A percentile compares a stretch with the other conserved stretches of the same genome.
These are phyloP conservation scores for Chauna torquata DNA, from an alignment of 2,113 vertebrate species.

Conservation along the genomic window DNA sequence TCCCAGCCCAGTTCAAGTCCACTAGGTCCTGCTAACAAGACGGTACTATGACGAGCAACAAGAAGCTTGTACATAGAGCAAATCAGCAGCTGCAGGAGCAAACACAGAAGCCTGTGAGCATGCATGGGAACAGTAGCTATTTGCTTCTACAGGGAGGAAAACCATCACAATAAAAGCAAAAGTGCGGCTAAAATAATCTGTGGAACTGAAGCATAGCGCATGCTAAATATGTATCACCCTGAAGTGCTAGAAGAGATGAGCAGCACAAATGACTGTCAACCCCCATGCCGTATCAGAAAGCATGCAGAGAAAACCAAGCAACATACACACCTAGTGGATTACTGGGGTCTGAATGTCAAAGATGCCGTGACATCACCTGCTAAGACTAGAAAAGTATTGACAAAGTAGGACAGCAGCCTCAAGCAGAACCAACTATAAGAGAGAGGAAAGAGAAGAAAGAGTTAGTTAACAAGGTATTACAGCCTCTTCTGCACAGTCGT, in stretches of 20 bases:
- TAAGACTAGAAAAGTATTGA: constrained; percentile 62
- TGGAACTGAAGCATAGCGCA: not conserved
- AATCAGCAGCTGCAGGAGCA: not conserved
- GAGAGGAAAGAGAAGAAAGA: constrained; percentile 64
- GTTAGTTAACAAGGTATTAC: constrained; percentile 38
- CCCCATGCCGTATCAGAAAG: not conserved
- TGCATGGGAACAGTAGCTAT: not conserved
- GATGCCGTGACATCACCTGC: constrained; percentile 82
- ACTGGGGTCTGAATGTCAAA: constrained; percentile 76
- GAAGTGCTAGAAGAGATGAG: not conserved
- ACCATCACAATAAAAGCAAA: not conserved
- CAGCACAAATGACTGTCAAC: not conserved
- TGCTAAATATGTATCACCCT: not conserved
- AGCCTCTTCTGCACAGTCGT: not conserved
- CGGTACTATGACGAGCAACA: not conserved
- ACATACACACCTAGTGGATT: constrained; percentile 85
- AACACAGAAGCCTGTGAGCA: not conserved
- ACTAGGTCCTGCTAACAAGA: not conserved
- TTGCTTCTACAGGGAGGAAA: not conserved
- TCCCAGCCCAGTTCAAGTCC: not conserved
- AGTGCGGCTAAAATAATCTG: not conserved
- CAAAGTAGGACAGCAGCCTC: constrained; percentile 71
- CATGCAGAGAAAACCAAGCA: constrained; percentile 54
- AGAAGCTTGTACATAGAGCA: not conserved
- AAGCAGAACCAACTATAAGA: constrained; percentile 68